A percentile compares a stretch with the other conserved stretches of the same genome.
These are phyloP conservation scores for Erebia palarica DNA, from an alignment of 2,888 invertebrate species.

Conservation along the genomic window DNA sequence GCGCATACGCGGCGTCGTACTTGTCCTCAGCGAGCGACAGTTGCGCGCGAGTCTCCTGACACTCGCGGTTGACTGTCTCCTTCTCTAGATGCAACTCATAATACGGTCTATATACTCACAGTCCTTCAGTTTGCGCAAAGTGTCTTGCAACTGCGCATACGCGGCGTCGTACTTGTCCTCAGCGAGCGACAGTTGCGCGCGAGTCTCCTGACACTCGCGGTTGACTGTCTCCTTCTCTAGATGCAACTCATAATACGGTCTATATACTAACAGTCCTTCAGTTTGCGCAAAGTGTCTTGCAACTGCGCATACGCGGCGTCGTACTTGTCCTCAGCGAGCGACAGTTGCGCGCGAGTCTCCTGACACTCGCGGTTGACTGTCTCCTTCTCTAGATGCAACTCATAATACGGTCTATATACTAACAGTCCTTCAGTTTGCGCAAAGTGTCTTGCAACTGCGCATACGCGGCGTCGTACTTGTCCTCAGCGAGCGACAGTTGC, in stretches of 20 bases:
- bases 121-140: slow-evolving; percentile 92
- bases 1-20: slow-evolving; percentile 87
- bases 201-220: slow-evolving; percentile 89
- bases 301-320: slow-evolving; percentile 89
- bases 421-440: slow-evolving; percentile 93
- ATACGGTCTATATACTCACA: slow-evolving; percentile 72
- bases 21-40: slow-evolving; percentile 90
- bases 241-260: slow-evolving; percentile 79
- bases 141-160: slow-evolving; percentile 91
- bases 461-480: slow-evolving; percentile 88
- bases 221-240: slow-evolving; percentile 91
- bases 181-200: slow-evolving; percentile 88
- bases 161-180: slow-evolving; percentile 91
- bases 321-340: slow-evolving; percentile 89
- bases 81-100: slow-evolving; percentile 89
- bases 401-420: slow-evolving; percentile 54
- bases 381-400: slow-evolving; percentile 91
- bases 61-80: slow-evolving; percentile 88
- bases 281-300: slow-evolving; percentile 91
- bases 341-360: slow-evolving; percentile 90
- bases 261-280: slow-evolving; percentile 88
- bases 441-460: slow-evolving; percentile 92
- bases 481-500: slow-evolving; percentile 89
- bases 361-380: slow-evolving; percentile 88
- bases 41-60: slow-evolving; percentile 90